Percentiles rank a stretch among this genome's conserved stretches.
Conservation (phyloP, 2,113 vertebrate genomes). For the Gracilinanus agilis region DNA sequence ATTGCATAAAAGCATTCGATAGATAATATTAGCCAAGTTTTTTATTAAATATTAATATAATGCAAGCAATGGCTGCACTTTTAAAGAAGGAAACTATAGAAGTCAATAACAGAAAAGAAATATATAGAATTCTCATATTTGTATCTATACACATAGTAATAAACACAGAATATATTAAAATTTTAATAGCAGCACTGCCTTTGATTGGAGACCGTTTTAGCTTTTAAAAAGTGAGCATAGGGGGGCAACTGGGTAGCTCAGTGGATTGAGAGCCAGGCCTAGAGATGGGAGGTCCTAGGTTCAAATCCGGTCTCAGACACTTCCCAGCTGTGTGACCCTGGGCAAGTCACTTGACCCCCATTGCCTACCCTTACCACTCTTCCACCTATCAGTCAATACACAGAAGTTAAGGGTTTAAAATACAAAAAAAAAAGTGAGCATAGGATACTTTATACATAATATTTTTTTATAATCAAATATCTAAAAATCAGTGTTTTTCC, state of each 20-base stretch:
- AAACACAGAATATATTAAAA: conserved; percentile 59
- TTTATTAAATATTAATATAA: conserved; percentile 76
- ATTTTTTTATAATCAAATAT: not conserved
- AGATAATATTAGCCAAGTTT: conserved; percentile 54
- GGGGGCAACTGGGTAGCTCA: too few relatives aligned
- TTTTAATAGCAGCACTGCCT: conserved; percentile 41
- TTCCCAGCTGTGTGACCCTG: too few relatives aligned
- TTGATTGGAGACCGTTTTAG: conserved; percentile 34
- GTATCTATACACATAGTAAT: conserved; percentile 50
- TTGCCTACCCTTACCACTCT: too few relatives aligned
- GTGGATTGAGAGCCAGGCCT: too few relatives aligned
- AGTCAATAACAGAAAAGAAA: conserved; percentile 66
- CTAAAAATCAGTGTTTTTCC: not conserved
- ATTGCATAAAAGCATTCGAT: conserved; percentile 64
- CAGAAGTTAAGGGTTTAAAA: too few relatives aligned
- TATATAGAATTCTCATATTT: conserved; percentile 46
- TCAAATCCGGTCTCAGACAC: too few relatives aligned
- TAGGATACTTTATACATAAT: not conserved
- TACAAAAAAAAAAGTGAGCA: not conserved
- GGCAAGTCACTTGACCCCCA: too few relatives aligned
- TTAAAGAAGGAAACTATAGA: conserved; percentile 70
- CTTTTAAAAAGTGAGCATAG: not conserved
- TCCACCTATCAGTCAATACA: too few relatives aligned
- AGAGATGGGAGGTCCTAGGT: too few relatives aligned
- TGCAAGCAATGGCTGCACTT: conserved; percentile 59